Evolutionary conservation across 1,140 invertebrate species (phyloP).

Genomic region (Bactericera cockerelli): DNA sequence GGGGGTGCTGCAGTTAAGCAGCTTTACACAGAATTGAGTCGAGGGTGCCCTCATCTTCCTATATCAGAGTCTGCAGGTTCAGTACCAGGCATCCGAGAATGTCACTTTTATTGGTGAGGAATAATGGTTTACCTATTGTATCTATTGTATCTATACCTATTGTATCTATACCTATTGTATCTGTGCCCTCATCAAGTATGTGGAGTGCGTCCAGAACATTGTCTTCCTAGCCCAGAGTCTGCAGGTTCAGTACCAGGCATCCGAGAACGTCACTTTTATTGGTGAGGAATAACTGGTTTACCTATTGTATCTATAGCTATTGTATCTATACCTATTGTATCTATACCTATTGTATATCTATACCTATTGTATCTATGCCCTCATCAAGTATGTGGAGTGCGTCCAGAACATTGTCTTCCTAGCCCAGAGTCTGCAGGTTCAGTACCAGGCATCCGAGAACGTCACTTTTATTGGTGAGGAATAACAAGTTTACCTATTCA

Average conservation of each 20-base stretch:
- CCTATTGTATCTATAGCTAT: slow-evolving; percentile 12
- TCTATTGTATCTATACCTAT: too few species aligned
- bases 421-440: slow-evolving; percentile 58
- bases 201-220: slow-evolving; percentile 61
- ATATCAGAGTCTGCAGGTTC: slow-evolving; percentile 63
- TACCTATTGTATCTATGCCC: too few species aligned
- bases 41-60: too few species aligned
- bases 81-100: slow-evolving; percentile 65
- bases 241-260: slow-evolving; percentile 63
- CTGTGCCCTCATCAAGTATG: slow-evolving; percentile 65
- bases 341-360: too few species aligned
- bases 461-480: too few species aligned
- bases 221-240: slow-evolving; percentile 59
- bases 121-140: slow-evolving; percentile 40
- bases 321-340: too few species aligned
- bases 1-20: too few species aligned
- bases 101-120: slow-evolving; percentile 48
- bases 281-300: slow-evolving; percentile 39
- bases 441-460: slow-evolving; percentile 65
- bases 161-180: too few species aligned
- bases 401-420: slow-evolving; percentile 60
- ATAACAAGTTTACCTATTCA: too few species aligned
- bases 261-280: slow-evolving; percentile 68
- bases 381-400: slow-evolving; percentile 70
- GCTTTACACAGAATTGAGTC: too few species aligned